Percentiles rank a stretch among this genome's conserved stretches.
Conservation (phyloP, 2,888 invertebrate genomes). For the Melieria omissa region DNA sequence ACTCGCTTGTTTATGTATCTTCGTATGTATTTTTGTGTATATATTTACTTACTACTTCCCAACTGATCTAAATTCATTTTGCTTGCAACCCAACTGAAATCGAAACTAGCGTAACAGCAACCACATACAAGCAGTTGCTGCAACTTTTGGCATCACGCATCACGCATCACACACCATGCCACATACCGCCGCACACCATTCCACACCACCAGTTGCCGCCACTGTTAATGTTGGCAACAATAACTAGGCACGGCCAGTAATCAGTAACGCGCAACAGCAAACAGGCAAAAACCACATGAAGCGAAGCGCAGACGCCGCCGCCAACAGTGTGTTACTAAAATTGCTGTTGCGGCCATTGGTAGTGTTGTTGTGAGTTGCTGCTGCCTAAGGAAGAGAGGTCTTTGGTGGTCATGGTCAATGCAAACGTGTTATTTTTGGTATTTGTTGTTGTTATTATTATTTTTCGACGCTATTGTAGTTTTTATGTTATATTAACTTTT, state of each 20-base stretch:
- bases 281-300: too few relatives aligned
- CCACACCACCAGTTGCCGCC: neutral
- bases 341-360: constrained; percentile 18
- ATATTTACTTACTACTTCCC: constrained; percentile 18
- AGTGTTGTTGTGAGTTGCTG: constrained; percentile 1
- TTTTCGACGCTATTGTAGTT: neutral
- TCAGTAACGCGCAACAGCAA: neutral
- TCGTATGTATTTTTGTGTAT: too few relatives aligned
- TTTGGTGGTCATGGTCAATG: constrained; percentile 50
- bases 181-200: neutral
- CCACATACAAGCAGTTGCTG: neutral
- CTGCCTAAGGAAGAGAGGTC: constrained; percentile 7
- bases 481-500: neutral
- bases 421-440: constrained; percentile 41
- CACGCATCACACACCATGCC: neutral
- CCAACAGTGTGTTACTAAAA: neutral
- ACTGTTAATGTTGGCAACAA: neutral
- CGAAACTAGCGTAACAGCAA: constrained; percentile 47
- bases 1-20: too few relatives aligned
- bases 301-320: too few relatives aligned
- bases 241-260: neutral
- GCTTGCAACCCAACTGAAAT: constrained; percentile 56
- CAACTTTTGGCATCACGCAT: neutral
- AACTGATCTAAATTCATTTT: constrained; percentile 51
- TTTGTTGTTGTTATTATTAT: constrained; percentile 16